Percentiles rank a stretch among this genome's conserved stretches.
Conservation (phyloP, 2,113 vertebrate species). For the Triplophysa siluroides region DNA sequence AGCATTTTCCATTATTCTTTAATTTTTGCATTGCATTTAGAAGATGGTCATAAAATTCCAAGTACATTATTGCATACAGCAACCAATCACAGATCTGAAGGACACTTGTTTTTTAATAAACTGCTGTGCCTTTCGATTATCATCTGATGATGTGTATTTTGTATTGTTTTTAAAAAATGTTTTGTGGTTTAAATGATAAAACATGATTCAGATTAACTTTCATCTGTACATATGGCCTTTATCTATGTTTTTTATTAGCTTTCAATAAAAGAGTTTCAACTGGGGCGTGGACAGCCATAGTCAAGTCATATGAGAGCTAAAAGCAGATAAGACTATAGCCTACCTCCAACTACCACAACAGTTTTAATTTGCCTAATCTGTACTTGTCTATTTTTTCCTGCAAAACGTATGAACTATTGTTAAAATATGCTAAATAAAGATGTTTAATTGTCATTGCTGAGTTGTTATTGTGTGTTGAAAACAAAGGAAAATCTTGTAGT, state of each 20-base stretch:
- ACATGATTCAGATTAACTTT: neutral
- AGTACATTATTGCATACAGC: neutral
- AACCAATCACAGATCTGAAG: neutral
- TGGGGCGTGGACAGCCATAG: neutral
- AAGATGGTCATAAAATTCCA: neutral
- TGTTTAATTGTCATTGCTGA: neutral
- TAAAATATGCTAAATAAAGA: conserved; percentile 30
- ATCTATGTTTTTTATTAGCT: neutral
- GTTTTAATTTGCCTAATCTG: conserved; percentile 2
- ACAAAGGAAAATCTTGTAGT: neutral
- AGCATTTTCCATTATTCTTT: neutral
- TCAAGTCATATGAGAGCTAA: neutral
- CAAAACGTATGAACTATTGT: neutral
- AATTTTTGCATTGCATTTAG: neutral
- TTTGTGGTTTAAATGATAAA: neutral
- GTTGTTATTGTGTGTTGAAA: neutral
- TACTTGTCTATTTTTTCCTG: neutral
- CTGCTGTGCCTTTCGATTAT: neutral
- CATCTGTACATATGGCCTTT: neutral
- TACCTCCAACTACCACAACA: neutral
- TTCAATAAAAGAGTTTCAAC: conserved; percentile 22
- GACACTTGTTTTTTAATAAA: neutral
- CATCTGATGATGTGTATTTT: neutral
- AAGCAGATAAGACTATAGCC: neutral
- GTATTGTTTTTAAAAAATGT: neutral